phyloP scores from a whole-genome alignment of 2,113 vertebrate genomes.

The Oncorhynchus kisutch region DNA sequence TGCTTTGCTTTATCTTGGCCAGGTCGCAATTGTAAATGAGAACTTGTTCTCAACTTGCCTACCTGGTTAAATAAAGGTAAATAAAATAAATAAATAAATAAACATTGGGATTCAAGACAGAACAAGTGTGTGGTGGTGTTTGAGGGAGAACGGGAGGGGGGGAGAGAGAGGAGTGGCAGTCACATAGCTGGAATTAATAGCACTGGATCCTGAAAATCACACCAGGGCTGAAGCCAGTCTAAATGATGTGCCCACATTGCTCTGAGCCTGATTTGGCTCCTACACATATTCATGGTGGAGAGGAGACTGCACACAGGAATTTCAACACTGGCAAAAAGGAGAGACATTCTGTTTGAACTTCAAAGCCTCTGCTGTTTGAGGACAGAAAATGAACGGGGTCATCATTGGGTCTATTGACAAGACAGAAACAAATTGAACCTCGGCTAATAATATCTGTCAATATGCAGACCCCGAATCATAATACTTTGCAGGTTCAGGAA shows the following conservation, averaged over 20 bases:
- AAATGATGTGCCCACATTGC: not conserved
- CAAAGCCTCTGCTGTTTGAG: slow-evolving; percentile 1
- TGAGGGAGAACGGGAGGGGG: not conserved
- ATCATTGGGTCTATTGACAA: slow-evolving; percentile 5
- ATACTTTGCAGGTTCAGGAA: not conserved
- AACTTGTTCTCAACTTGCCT: no score
- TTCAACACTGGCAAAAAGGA: not conserved
- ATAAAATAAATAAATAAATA: no score
- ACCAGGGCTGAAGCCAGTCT: not conserved
- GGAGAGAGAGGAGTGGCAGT: not conserved
- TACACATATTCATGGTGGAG: not conserved
- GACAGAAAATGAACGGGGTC: not conserved
- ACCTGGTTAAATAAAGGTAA: no score
- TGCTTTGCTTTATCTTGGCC: no score
- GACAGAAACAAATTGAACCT: not conserved
- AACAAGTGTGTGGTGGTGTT: no score
- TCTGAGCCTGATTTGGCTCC: slow-evolving; percentile 9
- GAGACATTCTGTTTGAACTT: slow-evolving; percentile 11
- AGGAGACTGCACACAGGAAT: not conserved
- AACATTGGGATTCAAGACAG: no score
- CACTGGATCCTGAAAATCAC: slow-evolving; percentile 1
- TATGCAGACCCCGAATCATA: not conserved
- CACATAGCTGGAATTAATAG: slow-evolving; percentile 7
- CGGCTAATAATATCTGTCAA: not conserved
- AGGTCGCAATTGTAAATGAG: no score